Base-by-base conservation (phyloP, 1,140 invertebrate genomes). In the Portunus trituberculatus region DNA sequence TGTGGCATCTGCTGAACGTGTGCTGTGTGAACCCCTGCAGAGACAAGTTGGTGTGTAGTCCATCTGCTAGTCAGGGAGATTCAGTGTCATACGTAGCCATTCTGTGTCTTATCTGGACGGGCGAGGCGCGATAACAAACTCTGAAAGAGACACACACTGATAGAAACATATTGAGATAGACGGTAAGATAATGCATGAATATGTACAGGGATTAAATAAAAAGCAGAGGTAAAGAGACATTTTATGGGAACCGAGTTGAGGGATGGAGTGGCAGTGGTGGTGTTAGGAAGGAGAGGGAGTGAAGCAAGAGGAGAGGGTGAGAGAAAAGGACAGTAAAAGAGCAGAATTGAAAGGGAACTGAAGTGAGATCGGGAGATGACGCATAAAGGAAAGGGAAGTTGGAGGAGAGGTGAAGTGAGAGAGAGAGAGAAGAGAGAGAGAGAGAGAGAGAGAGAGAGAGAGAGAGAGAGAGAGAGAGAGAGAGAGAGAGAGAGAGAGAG, bases 401-500 rank as follows among this genome's bases (percentile, higher is more conserved):
- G 86, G 45, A 46, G 20, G 25, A 88, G n/a, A 88, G 67, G n/a
- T 8, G n/a, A 28, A 25, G 86, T 25, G 86, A 88, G 10, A 31
- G 12, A 10, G 86, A 2, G n/a, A 88, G 86, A 32, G 86, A 10
- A 10, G 87, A 0, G 12, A 45, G 29, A 45, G 87, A 89, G 87
- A 89, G 87, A 89, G 31, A 89, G 87, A 39, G 31, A 39, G 87
- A 39, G 87, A 39, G 31, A 39, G 31, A 31, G 87, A 89, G 87
- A 89, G 87, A 89, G 87, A 39, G 87, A 89, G 31, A 32, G 87
- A 89, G 87, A 39, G 31, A 39, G 31, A 39, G 20, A 0, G 12
- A 45, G 29, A 45, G 87, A 89, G 87, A 89, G 87, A 89, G 31
- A 89, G 87, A 39, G 31, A 39, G 87, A 39, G 87, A 39, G 31